Evolutionary conservation across 2,113 vertebrate species (phyloP).

Genomic region (Onychostruthus taczanowskii): DNA sequence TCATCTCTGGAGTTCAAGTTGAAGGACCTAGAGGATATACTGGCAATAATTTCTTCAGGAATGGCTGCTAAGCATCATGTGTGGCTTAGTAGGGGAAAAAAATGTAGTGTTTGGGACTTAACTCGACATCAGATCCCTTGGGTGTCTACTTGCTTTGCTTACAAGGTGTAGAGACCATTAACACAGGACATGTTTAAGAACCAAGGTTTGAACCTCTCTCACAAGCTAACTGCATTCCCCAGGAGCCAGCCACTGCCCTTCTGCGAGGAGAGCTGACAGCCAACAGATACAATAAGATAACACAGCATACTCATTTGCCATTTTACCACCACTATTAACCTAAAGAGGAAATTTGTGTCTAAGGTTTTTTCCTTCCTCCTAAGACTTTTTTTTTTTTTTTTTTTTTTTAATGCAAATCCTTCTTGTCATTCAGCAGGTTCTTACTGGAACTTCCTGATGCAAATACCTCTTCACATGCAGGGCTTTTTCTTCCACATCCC

Average conservation of each 20-base stretch:
- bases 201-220: not conserved
- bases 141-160: not conserved
- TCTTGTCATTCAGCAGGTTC: slow-evolving; percentile 46
- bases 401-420: slow-evolving; percentile 34
- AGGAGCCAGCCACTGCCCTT: not conserved
- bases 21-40: not conserved
- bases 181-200: not conserved
- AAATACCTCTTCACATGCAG: slow-evolving; percentile 63
- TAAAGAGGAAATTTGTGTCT: not conserved
- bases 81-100: not conserved
- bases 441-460: slow-evolving; percentile 58
- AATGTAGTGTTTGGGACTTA: not conserved
- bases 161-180: not conserved
- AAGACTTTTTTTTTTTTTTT: not conserved
- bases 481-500: slow-evolving; percentile 43
- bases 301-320: not conserved
- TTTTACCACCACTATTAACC: not conserved
- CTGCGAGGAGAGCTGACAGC: not conserved
- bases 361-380: not conserved
- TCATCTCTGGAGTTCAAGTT: not conserved
- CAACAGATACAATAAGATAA: not conserved
- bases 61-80: not conserved
- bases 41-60: not conserved
- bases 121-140: not conserved
- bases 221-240: not conserved